Conservation (phyloP, 2,113 vertebrate genomes). For the Macaca mulatta region DNA sequence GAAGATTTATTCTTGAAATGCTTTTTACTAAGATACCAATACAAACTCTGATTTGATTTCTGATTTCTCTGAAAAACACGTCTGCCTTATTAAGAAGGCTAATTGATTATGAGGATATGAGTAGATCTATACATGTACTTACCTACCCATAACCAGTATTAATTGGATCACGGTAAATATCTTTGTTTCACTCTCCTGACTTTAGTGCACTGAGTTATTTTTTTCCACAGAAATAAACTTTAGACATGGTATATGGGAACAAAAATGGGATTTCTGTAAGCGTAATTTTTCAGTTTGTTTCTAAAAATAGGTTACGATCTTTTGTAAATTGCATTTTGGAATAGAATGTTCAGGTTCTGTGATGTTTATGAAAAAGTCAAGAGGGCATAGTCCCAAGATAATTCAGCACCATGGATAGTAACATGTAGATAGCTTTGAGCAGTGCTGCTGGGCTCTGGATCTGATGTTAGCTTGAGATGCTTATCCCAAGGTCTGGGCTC, state of each 20-base stretch:
- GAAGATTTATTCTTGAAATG: slow-evolving; percentile 40
- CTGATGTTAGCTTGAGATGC: not conserved
- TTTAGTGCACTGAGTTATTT: not conserved
- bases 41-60: slow-evolving; percentile 17
- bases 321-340: not conserved
- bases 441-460: not conserved
- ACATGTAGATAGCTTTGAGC: not conserved
- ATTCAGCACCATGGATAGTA: not conserved
- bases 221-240: not conserved
- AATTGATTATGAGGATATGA: not conserved
- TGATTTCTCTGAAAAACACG: not conserved
- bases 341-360: not conserved
- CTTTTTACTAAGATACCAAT: not conserved
- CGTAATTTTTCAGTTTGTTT: not conserved
- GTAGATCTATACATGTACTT: not conserved
- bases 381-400: not conserved
- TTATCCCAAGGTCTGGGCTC: not conserved
- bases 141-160: not conserved
- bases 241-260: not conserved
- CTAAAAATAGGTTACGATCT: not conserved
- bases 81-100: not conserved
- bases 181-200: not conserved
- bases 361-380: not conserved
- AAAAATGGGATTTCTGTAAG: not conserved
- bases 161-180: not conserved